Base-by-base conservation (phyloP, 2,888 invertebrate genomes). In the Eupelmus urozonus region DNA sequence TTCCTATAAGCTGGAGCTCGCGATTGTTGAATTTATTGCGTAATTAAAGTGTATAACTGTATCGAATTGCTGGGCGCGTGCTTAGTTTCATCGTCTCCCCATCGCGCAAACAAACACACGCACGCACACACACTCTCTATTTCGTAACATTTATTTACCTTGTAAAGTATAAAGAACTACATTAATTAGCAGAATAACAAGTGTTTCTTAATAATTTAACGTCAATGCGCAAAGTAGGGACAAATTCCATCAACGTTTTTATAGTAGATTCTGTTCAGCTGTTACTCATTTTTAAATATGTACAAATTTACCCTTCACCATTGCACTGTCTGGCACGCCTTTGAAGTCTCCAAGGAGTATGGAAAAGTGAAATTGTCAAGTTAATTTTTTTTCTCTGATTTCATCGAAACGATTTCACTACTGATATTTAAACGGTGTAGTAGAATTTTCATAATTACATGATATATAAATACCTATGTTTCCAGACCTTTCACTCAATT, bases 21-120 rank as follows among this genome's bases (percentile, higher is more conserved):
- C 11, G 45, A 20, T 23, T 9, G 16, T 45, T 13, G 57, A 55
- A 79, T 75, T 79, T 79, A 76, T 76, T 67, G 63, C 45, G 72
- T 76, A 72, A 76, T 76, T 76, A 76, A 76, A 66, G 65, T 55
- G 62, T 57, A 70, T 76, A 76, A 79, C 71, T 76, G 72, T 67
- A 66, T 75, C 71, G 60, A 79, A 79, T 79, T 66, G 60, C 49
- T 5, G 16, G 5, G 66, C 42, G 13, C 63, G 23, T 42, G 42
- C 53, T 20, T 4, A 53, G n/a, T n/a, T n/a, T n/a, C n/a, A n/a
- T n/a, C n/a, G n/a, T n/a, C n/a, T n/a, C n/a, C n/a, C n/a, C n/a
- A n/a, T n/a, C n/a, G n/a, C n/a, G n/a, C n/a, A n/a, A n/a, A n/a
- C 16, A 49, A 11, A 49, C 49, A 49, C 16, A 53, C 20, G 16